Evolutionary conservation across 2,888 invertebrate species (phyloP), one percentile per base, ranked within the genome.

Genomic region (Polyommatus icarus): DNA sequence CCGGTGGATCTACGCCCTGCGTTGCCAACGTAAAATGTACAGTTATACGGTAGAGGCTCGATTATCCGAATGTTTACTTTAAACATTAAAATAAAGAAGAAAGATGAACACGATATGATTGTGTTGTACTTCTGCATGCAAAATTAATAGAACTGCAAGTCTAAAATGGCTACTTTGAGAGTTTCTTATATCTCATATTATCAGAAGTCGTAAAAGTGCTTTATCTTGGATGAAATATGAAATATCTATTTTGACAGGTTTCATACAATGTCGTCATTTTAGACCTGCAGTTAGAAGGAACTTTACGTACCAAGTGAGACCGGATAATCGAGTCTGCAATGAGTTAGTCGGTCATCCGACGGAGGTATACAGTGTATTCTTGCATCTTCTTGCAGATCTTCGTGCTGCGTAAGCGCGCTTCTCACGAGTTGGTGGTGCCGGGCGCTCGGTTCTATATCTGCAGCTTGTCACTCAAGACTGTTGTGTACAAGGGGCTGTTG

Each of bases 401-500:
- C 90, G 95, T 99, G 84, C 94, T 99, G 84, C 96, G 99, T 79
- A 99, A 99, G 91, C 96, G 98, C 79, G 97, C 99, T 0, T 98
- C 98, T 24, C 99, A 99, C 87, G 96, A 96, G 83, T 96, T 99
- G 87, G 96, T 97, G 59, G 96, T 97, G 83, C 97, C 97, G 1
- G 98, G 97, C 7, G 96, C 97, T 72, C 95, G 99, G 81, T 99
- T 98, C 94, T 99, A 99, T 93, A 98, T 99, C 86, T 99, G 99
- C 94, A 99, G 99, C 78, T 94, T 99, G 83, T 98, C 98, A 36
- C 94, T 98, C 77, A 96, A 96, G 84, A 98, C 97, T 12, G 95
- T 99, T 80, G 99, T 99, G 54, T 99, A 99, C 95, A 99, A 99
- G 95, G 99, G 99, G 61, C 97, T 99, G 87, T 96, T 99, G 84